These are phyloP conservation scores for Menidia beryllina DNA, from an alignment of 2,113 vertebrate species.

Conservation along the genomic window DNA sequence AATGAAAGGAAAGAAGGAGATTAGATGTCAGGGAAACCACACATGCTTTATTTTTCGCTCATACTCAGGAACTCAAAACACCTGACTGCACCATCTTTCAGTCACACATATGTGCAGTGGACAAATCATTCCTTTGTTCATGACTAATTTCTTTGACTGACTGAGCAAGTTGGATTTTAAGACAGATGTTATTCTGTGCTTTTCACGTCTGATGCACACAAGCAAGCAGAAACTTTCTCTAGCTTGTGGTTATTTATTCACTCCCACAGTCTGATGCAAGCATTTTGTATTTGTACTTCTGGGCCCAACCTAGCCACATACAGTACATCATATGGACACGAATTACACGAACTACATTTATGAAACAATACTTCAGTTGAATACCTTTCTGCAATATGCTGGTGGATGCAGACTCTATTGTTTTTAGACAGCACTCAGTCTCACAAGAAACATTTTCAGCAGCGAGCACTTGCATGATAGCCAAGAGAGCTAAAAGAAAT, in stretches of 20 bases:
- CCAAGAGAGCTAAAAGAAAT: too few relatives aligned
- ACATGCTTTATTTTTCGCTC: too few relatives aligned
- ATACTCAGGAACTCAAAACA: too few relatives aligned
- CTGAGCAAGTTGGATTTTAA: neutral
- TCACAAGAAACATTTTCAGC: constrained; percentile 6
- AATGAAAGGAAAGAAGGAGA: too few relatives aligned
- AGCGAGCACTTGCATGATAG: constrained; percentile 9
- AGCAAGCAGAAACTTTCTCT: neutral
- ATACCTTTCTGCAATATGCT: neutral
- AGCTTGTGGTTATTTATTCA: neutral
- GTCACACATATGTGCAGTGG: too few relatives aligned
- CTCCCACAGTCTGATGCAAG: too few relatives aligned
- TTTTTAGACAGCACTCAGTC: too few relatives aligned
- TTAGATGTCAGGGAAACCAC: too few relatives aligned
- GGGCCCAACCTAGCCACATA: neutral
- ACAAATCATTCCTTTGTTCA: neutral
- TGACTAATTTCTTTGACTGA: neutral
- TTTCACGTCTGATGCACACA: neutral
- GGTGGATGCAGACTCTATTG: neutral
- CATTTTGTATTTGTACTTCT: too few relatives aligned
- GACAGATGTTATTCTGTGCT: neutral
- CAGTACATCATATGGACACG: neutral
- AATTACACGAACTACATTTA: neutral
- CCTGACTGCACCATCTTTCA: too few relatives aligned
- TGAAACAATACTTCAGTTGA: neutral